phyloP scores from a whole-genome alignment of 2,797 vertebrate genomes.

The Schizopygopsis malacanthus region DNA sequence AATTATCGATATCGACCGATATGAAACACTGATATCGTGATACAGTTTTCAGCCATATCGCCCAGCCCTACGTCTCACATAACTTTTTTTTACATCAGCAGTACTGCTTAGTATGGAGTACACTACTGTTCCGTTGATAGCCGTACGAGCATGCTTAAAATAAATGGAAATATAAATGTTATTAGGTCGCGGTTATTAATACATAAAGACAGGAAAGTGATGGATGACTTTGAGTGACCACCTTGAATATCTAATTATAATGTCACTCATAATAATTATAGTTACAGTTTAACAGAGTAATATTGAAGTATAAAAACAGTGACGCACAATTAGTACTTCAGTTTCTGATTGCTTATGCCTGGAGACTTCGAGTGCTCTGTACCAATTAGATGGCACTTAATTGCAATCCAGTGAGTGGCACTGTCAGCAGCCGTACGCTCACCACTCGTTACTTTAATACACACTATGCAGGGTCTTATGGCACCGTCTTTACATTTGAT shows the following conservation, averaged over 20 bases:
- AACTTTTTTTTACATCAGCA: background rate
- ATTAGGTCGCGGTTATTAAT: constrained; percentile 5
- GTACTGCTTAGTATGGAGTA: background rate
- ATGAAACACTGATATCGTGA: no score
- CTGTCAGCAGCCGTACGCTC: constrained; percentile 14
- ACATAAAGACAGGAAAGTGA: constrained; percentile 38
- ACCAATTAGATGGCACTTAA: constrained; percentile 43
- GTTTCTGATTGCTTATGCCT: constrained; percentile 40
- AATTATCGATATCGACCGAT: no score
- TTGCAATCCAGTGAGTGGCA: constrained; percentile 21
- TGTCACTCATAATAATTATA: constrained; percentile 38
- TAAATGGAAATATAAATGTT: background rate
- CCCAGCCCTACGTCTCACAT: no score
- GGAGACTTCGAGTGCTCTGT: constrained; percentile 17
- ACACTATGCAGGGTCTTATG: background rate
- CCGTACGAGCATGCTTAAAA: background rate
- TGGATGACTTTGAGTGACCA: constrained; percentile 36
- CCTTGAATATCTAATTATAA: constrained; percentile 34
- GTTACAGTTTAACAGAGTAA: constrained; percentile 17
- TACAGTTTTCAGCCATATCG: no score
- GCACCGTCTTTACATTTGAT: constrained; percentile 39
- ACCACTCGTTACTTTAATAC: constrained; percentile 16
- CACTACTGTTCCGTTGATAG: background rate
- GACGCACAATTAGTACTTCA: constrained; percentile 25
- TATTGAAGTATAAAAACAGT: constrained; percentile 25